Evolutionary conservation across 2,888 invertebrate species (phyloP), one percentile per base, ranked within the genome.

Genomic region (Phytoseiulus persimilis): DNA sequence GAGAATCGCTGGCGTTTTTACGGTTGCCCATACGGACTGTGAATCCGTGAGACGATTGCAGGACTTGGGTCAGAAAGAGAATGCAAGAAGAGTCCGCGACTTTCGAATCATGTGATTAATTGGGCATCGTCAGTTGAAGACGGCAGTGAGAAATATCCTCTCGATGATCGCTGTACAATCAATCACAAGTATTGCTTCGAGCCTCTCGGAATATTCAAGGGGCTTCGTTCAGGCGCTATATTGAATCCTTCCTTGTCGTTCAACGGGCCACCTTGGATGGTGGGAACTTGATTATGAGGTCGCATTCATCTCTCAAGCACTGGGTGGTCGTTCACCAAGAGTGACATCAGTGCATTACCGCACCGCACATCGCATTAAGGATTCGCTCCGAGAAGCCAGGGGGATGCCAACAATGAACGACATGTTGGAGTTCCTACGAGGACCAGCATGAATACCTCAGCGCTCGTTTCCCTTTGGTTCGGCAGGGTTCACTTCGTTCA

Each of bases 231-330:
- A 65, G 28, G 65, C 65, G 2, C 65, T 28, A 23, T 65, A 65
- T 65, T 65, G 18, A 65, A 65, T 1, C 65, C 65, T 65, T 65
- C 18, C 65, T 23, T 23, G 65, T 65, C 65, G 65, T 65, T 65
- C 18, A 65, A 65, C 28, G 65, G 65, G 65, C 18, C 65, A 23
- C 14, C 65, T 65, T 65, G 65, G 18, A 65, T 23, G 65, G 28
- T 65, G 65, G 65, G 65, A 65, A 65, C 65, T 65, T 65, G 65
- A 65, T 65, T 65, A 65, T 65, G 65, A 65, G 65, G 65, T 65
- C 65, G 65, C 65, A 65, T 65, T 65, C 65, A 65, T 65, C 65
- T 65, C 65, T 28, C 65, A 65, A 65, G 65, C 65, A 65, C 65
- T 65, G 18, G 65, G 65, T 65, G 65, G 65, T 65, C 23, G 65